phyloP scores from a whole-genome alignment of 2,888 invertebrate species.

The Rhingia rostrata region DNA sequence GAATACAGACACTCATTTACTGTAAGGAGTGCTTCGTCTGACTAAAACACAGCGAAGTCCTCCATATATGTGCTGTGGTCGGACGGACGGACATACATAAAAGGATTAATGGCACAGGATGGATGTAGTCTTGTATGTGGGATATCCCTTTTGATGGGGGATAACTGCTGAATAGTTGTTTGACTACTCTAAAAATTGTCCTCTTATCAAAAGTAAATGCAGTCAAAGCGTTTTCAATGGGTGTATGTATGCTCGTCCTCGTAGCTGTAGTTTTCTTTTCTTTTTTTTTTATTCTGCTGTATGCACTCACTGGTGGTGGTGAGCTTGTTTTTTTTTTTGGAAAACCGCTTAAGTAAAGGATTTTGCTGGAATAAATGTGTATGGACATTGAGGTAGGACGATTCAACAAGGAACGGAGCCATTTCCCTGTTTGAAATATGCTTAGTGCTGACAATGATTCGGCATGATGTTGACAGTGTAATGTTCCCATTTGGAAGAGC shows the following conservation, averaged over 20 bases:
- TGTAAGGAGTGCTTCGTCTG: background rate
- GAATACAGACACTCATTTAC: background rate
- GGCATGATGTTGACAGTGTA: conserved; percentile 6
- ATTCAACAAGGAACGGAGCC: background rate
- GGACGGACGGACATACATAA: conserved; percentile 43
- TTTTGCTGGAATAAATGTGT: conserved; percentile 6
- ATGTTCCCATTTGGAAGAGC: conserved; percentile 20
- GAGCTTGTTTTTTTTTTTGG: conserved; percentile 16
- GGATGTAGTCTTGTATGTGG: conserved; percentile 41
- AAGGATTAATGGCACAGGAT: conserved; percentile 60
- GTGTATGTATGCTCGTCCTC: background rate
- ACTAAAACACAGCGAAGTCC: conserved; percentile 31
- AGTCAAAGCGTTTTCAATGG: conserved; percentile 61
- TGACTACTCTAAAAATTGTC: conserved; percentile 57
- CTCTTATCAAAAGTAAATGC: conserved; percentile 68
- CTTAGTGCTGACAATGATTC: conserved; percentile 41
- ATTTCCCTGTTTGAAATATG: conserved; percentile 37
- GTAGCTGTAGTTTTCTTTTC: conserved; percentile 36
- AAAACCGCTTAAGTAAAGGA: conserved; percentile 35
- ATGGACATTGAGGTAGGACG: conserved; percentile 3
- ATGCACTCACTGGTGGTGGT: background rate
- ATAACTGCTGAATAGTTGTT: conserved; percentile 65
- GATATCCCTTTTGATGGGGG: conserved; percentile 39
- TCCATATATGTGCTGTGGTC: background rate
- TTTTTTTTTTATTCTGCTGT: background rate